phyloP scores from a whole-genome alignment of 2,888 invertebrate species.

The Trachelus troglodyta region DNA sequence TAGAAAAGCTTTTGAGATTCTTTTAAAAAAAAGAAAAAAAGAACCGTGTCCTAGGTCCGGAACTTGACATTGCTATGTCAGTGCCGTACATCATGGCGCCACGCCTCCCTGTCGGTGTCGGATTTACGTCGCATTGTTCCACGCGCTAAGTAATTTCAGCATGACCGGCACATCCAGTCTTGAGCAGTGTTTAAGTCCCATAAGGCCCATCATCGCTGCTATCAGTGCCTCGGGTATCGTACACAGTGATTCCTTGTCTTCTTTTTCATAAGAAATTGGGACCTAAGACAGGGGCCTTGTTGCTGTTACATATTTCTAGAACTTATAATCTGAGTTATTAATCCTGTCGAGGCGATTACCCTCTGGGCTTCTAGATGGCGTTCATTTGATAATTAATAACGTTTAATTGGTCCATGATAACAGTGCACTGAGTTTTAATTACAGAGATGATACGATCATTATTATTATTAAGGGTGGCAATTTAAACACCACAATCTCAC shows the following conservation, averaged over 20 bases:
- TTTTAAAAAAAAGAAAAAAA: background rate
- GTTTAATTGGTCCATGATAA: conserved; percentile 44
- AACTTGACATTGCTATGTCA: background rate
- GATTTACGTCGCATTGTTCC: conserved; percentile 3
- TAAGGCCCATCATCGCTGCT: background rate
- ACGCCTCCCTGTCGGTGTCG: conserved; percentile 1
- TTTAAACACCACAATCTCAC: background rate
- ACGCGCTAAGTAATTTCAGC: conserved; percentile 6
- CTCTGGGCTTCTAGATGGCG: background rate
- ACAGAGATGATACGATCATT: conserved; percentile 29
- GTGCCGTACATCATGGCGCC: background rate
- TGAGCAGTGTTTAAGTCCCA: background rate
- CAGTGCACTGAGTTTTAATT: conserved; percentile 45
- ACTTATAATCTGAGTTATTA: background rate
- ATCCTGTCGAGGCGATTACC: background rate
- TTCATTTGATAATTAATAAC: conserved; percentile 38
- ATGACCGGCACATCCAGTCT: background rate
- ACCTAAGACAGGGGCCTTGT: background rate
- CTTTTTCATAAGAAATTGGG: background rate
- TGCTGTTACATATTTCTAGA: background rate
- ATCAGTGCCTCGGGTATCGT: background rate
- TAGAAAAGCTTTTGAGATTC: background rate
- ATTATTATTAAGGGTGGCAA: background rate
- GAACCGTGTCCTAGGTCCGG: background rate
- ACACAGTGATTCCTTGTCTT: background rate